Evolutionary conservation across 2,797 vertebrate genomes (phyloP), one percentile per base, ranked within the genome.

Genomic region (Cossypha heuglini): DNA sequence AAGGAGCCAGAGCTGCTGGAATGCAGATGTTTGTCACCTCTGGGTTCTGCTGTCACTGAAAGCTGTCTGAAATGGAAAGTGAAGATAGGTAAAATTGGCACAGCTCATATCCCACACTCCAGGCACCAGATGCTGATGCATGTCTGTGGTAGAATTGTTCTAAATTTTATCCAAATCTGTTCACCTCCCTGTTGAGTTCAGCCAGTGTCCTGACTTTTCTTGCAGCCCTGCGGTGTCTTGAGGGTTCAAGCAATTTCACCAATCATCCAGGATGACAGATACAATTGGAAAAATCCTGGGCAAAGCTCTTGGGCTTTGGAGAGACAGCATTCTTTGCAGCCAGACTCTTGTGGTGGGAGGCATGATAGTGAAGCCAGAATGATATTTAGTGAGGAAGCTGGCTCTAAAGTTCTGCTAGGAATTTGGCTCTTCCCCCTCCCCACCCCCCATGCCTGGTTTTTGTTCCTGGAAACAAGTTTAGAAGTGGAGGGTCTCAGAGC

Each of bases 341-440:
- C 94, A 92, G 91, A 78, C 69, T 72, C 43, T 93, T 94, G 89
- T 72, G 91, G 94, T 94, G 87, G 93, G 87, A 94, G 89, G 73
- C 91, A 88, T 78, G 75, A 28, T 1, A 68, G 85, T 6, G 68
- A 92, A 96, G 81, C 81, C 91, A 94, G 84, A 86, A 68, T 31
- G 86, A 67, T 89, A 88, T 46, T 94, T 94, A 92, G 88, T 73
- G 86, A 94, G 82, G 79, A 95, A 93, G 79, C 81, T 91, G 87
- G 85, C 88, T 96, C 94, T 77, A 46, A 35, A 88, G 71, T 86
- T 96, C 76, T 81, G 69, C 37, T 78, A 43, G 58, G 80, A 84
- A 75, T 84, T 94, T 90, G 90, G 86, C 83, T 92, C 17, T 93
- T 93, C 35, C 48, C 83, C 10, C 17, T 88, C n/a, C 35, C 72